phyloP scores from a whole-genome alignment of 2,113 vertebrate species.

The Quiscalus mexicanus region DNA sequence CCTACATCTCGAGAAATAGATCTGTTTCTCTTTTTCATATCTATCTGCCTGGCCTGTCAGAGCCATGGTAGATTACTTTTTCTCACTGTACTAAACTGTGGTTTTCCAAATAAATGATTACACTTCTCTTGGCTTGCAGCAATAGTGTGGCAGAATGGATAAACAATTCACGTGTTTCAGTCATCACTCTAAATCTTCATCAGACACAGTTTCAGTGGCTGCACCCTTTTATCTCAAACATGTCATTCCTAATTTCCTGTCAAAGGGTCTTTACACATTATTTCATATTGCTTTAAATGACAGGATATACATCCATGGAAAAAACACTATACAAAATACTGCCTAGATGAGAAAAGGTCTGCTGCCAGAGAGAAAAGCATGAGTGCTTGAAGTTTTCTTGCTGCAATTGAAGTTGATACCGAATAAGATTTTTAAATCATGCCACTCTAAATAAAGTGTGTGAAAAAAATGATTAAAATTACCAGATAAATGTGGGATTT shows the following conservation, averaged over 20 bases:
- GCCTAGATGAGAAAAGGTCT: background rate
- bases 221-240: conserved; percentile 56
- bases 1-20: conserved; percentile 47
- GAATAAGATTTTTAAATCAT: background rate
- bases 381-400: background rate
- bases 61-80: conserved; percentile 35
- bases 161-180: conserved; percentile 46
- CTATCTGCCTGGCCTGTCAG: conserved; percentile 57
- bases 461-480: background rate
- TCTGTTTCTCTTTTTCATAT: conserved; percentile 65
- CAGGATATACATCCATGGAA: background rate
- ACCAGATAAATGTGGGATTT: background rate
- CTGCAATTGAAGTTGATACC: background rate
- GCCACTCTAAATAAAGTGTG: background rate
- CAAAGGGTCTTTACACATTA: conserved; percentile 21
- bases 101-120: conserved; percentile 73
- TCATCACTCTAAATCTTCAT: conserved; percentile 66
- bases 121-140: conserved; percentile 52
- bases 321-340: background rate
- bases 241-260: conserved; percentile 50
- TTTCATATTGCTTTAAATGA: conserved; percentile 47
- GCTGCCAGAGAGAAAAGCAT: background rate
- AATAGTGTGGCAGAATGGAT: conserved; percentile 47
- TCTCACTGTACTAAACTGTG: conserved; percentile 64
- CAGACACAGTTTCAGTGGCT: conserved; percentile 17